Base-by-base conservation (phyloP, 2,888 invertebrate genomes). In the Caenorhabditis japonica region DNA sequence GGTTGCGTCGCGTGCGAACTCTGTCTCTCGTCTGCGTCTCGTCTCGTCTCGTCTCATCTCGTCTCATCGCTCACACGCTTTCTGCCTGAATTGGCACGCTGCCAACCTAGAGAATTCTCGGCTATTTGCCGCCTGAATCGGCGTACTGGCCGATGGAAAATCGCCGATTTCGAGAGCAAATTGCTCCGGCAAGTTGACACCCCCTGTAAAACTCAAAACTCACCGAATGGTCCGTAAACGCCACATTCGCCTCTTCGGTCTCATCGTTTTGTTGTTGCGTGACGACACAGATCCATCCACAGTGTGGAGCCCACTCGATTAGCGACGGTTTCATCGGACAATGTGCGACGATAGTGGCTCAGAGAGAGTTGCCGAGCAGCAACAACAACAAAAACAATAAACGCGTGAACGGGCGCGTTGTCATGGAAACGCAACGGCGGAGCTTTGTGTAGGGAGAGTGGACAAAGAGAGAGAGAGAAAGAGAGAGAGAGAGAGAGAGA, bases 211-310 rank as follows among this genome's bases (percentile, higher is more conserved):
- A n/a, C 4, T 27, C 41, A 4, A 38, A 21, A 13, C 59, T 62
- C 15, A 74, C 74, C 61, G 62, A 43, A 59, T 69, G 59, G 53
- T 68, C 74, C 33, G 60, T 53, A 33, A 75, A 75, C n/a, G 74
- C 49, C 3, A 75, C 49, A 36, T 49, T 69, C 10, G 61, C 53
- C 17, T 49, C 46, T 30, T 39, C 36, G 3, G 39, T 47, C 34
- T 15, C 36, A 19, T 46, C 49, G 25, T 62, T 33, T n/a, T n/a
- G n/a, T n/a, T n/a, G n/a, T 4, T 27, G 43, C 4, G 69, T 59
- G 4, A 56, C 51, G 0, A 75, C 59, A 39, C 69, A 69, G 21
- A 75, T 30, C 62, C 62, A 62, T 15, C 59, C 59, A 23, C 43
- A 41, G 36, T 69, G 62, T 0, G 74, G 62, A 15, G 74, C 68